Evolutionary conservation across 2,888 invertebrate genomes (phyloP), one percentile per base, ranked within the genome.

Genomic region (Gonocerus acuteangulatus): DNA sequence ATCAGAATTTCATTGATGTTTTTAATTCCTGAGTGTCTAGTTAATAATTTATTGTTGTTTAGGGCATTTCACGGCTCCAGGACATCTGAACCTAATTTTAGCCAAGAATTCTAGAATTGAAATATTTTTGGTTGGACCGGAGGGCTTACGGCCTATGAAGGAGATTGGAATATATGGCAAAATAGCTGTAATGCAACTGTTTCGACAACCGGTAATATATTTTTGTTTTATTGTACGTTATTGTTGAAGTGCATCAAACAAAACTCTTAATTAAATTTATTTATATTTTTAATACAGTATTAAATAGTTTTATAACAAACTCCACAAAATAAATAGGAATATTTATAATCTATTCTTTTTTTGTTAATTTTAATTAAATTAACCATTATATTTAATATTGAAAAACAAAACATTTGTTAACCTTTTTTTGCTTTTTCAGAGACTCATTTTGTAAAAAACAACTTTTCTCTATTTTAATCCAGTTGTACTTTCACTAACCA

Each of bases 101-200:
- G 95, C 95, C 0, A 95, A 95, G 74, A 95, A 94, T 73, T 92
- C 90, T 65, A 82, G 94, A 18, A 77, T 97, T 66, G 96, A 97
- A 77, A 91, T 97, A 73, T 94, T 95, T 77, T 78, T 93, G 52
- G 95, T 99, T 9, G 94, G 95, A 0, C 93, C 95, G 0, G 97
- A 97, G 76, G 99, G 99, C 0, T 78, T 99, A 42, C 80, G 92
- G 64, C 92, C 95, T 0, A 79, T 97, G 65, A 95, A 96, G 74
- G 97, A 99, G 80, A 85, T 99, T 61, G 90, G 92, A 7, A 83
- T 95, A 27, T 92, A 93, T 78, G 97, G 97, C 16, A 86, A 89
- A 74, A 93, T 99, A 65, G 89, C 92, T 56, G 92, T 94, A 60
- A 87, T 97, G 83, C 92, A 95, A 73, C 81, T 95, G 65, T 97